Evolutionary conservation across 2,888 invertebrate genomes (phyloP), one percentile per base, ranked within the genome.

Genomic region (Gastrophysa polygoni): DNA sequence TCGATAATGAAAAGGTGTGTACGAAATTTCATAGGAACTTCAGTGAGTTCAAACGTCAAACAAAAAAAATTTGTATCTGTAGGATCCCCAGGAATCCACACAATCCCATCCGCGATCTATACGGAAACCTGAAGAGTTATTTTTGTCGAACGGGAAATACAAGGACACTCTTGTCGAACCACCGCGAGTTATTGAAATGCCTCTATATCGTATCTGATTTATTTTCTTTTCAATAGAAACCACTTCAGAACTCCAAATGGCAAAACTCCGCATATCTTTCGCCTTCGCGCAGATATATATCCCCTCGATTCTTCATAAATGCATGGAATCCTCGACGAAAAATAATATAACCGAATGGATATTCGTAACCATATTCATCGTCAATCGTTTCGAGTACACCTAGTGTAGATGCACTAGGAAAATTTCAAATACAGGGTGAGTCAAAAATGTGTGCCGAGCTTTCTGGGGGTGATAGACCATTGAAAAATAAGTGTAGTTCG

Each of bases 191-290:
- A 76, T 76, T 76, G 75, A 75, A 74, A 76, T 76, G 73, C 74
- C 70, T 75, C 70, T 73, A 71, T 71, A 73, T 71, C 69, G 63
- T 71, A 73, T 73, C 73, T 73, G 76, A 76, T 76, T 76, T 76
- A 75, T 76, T 76, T 76, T 74, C 74, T 75, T 74, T 76, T 74
- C 74, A 76, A 70, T 69, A 73, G 72, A 71, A 70, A 69, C 66
- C 70, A 71, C 73, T 75, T 64, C 68, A 73, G 72, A 70, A 69
- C 69, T 68, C 71, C 70, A 68, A 70, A 73, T 72, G 71, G 71
- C 67, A 68, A 61, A 65, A 62, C 65, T 63, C 59, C 64, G 68
- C 68, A 65, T 68, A 68, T 68, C 63, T 65, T 57, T 63, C 56
- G 65, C 66, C 63, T 68, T 68, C 59, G 48, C 57, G n/a, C 20